Base-by-base conservation (phyloP, 2,113 vertebrate species). In the Nansenia antarctica region DNA sequence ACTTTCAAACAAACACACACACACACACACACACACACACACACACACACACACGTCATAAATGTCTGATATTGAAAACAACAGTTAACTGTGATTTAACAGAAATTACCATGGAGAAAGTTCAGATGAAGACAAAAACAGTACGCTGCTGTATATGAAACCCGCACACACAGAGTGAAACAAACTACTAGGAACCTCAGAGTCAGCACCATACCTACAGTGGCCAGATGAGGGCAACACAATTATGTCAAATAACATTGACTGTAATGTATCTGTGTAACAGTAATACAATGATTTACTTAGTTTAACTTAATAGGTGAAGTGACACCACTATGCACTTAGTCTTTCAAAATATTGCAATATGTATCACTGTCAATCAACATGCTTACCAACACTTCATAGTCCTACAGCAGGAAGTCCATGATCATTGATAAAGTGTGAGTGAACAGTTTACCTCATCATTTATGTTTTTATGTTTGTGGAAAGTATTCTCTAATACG, bases 211-310 rank as follows among this genome's bases (percentile, higher is more conserved):
- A 58, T 70, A 34, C 24, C 69, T 73, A 58, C 24, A 1, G 29
- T 84, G 80, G 77, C 84, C 78, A 77, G 86, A 87, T 71, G 78
- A 79, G 76, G 80, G 70, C 62, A 72, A 82, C 6, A 49, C n/a
- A n/a, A n/a, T n/a, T 49, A 49, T 49, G 45, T 49, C 45, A 5
- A 49, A 49, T 22, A 49, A 4, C n/a, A 22, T 49, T 22, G 18
- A 49, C 5, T 37, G 11, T 5, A 37, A 42, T 42, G 0, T 1
- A 42, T 42, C 39, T 42, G 39, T 42, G 6, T 42, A 15, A 42
- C 39, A 42, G n/a, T n/a, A n/a, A n/a, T n/a, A n/a, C n/a, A n/a
- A n/a, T n/a, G n/a, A 42, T 42, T 18, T 42, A 42, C 39, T 42
- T 42, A 42, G 39, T 18, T 18, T 42, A 18, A 18, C 18, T 18